Base-by-base conservation (phyloP, 2,888 invertebrate genomes). In the Hydriomena furcata region DNA sequence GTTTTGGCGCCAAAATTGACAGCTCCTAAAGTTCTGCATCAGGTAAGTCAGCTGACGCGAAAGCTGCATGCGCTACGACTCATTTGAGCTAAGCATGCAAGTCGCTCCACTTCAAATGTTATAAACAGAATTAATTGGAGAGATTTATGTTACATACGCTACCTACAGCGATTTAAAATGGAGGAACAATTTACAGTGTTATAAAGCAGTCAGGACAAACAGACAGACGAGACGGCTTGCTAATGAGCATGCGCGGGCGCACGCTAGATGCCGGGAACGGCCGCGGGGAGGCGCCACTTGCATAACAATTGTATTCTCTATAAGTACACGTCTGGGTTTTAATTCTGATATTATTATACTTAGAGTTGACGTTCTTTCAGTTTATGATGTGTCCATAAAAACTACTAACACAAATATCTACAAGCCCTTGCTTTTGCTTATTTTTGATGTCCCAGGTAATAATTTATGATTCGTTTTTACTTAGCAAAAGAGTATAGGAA, bases 1-100 rank as follows among this genome's bases (percentile, higher is more conserved):
- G 79, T 89, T 89, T 88, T 87, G 88, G 88, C 89, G 88, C 87
- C 88, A 88, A 89, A 89, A 82, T 81, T 82, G 79, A 80, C 83
- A 84, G 76, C 68, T 76, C 53, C 32, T 58, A 40, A 50, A 55
- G 58, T 54, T 48, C 55, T 52, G 54, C 49, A 50, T 52, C 52
- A 52, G 53, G 55, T 50, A 42, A 11, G 42, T 41, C 42, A 49
- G 35, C 36, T 42, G 50, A 51, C 44, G 55, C 49, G 43, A 37
- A 11, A 11, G 6, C 13, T 7, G 38, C 20, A n/a, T 12, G 34
- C 10, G 5, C 38, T 7, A 23, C 40, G 41, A 42, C 30, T 48
- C 44, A 35, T 40, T 35, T 44, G 51, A 31, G 30, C 31, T 46
- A 25, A 51, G 21, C 30, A 40, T 42, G 27, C 31, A 36, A 35